A percentile compares a stretch with the other conserved stretches of the same genome.
Evolutionary conservation across 2,113 vertebrate genomes (phyloP).

Genomic region (Piprites chloris): DNA sequence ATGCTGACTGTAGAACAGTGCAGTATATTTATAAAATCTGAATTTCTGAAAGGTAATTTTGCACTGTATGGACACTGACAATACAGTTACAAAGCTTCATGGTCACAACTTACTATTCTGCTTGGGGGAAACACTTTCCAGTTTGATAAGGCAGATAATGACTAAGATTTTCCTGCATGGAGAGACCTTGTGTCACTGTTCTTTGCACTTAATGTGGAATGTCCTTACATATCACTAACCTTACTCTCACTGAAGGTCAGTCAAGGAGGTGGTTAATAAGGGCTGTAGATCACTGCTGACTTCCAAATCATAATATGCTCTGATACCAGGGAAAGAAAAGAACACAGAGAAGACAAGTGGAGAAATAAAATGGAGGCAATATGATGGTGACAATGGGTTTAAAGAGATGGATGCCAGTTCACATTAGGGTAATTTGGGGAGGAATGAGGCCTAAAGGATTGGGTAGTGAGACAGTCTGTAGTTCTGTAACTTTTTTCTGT

Average conservation of each 20-base stretch:
- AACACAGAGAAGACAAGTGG: not conserved
- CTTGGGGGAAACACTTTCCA: not conserved
- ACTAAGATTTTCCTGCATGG: not conserved
- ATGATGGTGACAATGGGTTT: not conserved
- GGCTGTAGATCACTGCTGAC: not conserved
- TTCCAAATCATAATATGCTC: not conserved
- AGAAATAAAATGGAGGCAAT: not conserved
- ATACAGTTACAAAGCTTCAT: not conserved
- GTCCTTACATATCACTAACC: not conserved
- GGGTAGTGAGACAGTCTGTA: not conserved
- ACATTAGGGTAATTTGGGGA: not conserved
- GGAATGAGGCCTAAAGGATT: not conserved
- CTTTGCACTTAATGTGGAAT: not conserved
- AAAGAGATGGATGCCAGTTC: not conserved
- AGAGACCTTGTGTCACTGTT: not conserved
- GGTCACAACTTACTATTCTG: not conserved
- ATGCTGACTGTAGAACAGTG: not conserved
- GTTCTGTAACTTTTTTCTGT: not conserved
- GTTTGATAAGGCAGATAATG: not conserved
- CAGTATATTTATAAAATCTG: not conserved
- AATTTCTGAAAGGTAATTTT: not conserved
- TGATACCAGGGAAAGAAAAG: not conserved
- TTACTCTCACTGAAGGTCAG: not conserved
- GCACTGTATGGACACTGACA: not conserved
- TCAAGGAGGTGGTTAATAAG: not conserved